A percentile compares a stretch with the other conserved stretches of the same genome.
Conservation (phyloP, 2,888 invertebrate genomes). For the Andrena bicolor region DNA sequence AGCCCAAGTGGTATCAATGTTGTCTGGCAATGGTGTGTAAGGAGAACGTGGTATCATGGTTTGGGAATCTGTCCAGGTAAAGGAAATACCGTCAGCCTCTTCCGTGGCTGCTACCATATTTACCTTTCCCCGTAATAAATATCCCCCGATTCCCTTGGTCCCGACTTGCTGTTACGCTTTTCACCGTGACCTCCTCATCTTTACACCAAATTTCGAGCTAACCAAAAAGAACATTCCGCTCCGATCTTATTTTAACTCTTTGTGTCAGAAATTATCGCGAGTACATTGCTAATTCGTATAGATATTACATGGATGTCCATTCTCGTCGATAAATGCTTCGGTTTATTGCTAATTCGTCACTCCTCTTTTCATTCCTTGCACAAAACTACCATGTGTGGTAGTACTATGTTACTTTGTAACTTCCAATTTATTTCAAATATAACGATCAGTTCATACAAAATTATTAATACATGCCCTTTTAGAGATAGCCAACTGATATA, state of each 20-base stretch:
- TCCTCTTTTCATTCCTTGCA: slow-evolving; percentile 36
- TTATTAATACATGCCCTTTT: neutral
- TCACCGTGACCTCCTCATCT: slow-evolving; percentile 54
- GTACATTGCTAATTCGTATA: neutral
- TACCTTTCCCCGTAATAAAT: slow-evolving; percentile 7
- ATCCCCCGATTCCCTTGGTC: slow-evolving; percentile 42
- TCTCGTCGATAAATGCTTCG: neutral
- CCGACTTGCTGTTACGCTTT: slow-evolving; percentile 46
- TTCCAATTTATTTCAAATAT: slow-evolving; percentile 1
- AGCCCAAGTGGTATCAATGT: slow-evolving; percentile 86
- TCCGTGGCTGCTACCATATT: slow-evolving; percentile 3
- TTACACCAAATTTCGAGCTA: slow-evolving; percentile 55
- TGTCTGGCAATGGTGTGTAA: slow-evolving; percentile 97
- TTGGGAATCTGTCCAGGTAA: slow-evolving; percentile 90
- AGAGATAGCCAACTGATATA: neutral
- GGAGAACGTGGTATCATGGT: slow-evolving; percentile 99
- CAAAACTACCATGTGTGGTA: slow-evolving; percentile 41
- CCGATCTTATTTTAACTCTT: slow-evolving; percentile 32
- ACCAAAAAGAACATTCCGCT: slow-evolving; percentile 55
- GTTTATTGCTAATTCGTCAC: neutral
- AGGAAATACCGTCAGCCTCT: slow-evolving; percentile 24
- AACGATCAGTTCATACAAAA: slow-evolving; percentile 2
- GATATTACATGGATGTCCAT: neutral
- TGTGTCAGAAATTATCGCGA: slow-evolving; percentile 35
- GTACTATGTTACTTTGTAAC: slow-evolving; percentile 31